Evolutionary conservation across 2,797 vertebrate genomes (phyloP).

Genomic region (Hyperoplus lanceolatus): DNA sequence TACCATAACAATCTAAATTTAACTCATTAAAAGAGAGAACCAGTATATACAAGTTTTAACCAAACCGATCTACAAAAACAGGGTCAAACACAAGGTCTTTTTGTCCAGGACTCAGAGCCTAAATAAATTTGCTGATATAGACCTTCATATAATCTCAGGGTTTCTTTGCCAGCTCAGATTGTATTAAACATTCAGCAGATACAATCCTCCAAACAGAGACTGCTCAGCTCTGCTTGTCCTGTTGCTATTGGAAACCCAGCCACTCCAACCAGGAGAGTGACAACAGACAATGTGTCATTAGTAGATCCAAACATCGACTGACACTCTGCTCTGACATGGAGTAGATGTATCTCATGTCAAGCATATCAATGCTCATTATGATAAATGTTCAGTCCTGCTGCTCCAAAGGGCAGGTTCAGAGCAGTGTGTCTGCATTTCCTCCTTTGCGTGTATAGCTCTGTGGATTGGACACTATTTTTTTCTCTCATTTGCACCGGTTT

Average conservation of each 20-base stretch:
- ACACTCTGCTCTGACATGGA: not conserved
- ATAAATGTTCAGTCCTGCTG: not conserved
- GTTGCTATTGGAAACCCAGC: slow-evolving; percentile 58
- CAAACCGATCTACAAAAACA: not conserved
- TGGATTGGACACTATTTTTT: too few species aligned
- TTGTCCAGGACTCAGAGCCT: not conserved
- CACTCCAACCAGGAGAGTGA: slow-evolving; percentile 32
- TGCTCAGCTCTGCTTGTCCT: slow-evolving; percentile 28
- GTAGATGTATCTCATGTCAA: not conserved
- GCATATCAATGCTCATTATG: slow-evolving; percentile 9
- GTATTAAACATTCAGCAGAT: slow-evolving; percentile 42
- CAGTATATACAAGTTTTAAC: too few species aligned
- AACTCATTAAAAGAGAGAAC: too few species aligned
- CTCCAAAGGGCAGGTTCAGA: too few species aligned
- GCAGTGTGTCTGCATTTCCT: too few species aligned
- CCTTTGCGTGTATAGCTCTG: too few species aligned
- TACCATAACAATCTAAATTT: too few species aligned
- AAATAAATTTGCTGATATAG: not conserved
- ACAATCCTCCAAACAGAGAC: slow-evolving; percentile 33
- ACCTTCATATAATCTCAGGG: slow-evolving; percentile 9
- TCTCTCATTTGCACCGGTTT: too few species aligned
- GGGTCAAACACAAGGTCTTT: not conserved
- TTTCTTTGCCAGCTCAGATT: slow-evolving; percentile 14
- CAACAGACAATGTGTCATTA: slow-evolving; percentile 49
- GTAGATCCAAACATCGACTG: slow-evolving; percentile 18